Percentiles rank a stretch among this genome's conserved stretches.
phyloP scores from a whole-genome alignment of 2,797 vertebrate genomes.

The Sebastes vulpes region DNA sequence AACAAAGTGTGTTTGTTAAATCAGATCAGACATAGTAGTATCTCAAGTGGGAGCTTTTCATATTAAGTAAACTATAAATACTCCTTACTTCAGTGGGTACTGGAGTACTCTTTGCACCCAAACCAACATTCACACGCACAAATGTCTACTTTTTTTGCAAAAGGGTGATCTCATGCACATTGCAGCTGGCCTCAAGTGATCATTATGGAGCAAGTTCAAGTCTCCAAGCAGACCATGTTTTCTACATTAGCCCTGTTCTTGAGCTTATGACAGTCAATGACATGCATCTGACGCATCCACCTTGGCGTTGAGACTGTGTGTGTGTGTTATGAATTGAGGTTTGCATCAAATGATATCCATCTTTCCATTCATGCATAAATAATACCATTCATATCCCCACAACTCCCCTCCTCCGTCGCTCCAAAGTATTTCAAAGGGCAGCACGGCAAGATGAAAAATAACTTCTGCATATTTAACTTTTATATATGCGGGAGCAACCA shows the following conservation, averaged over 20 bases:
- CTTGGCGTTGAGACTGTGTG: slow-evolving; percentile 13
- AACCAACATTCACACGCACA: not conserved
- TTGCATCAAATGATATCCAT: not conserved
- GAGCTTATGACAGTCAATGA: slow-evolving; percentile 45
- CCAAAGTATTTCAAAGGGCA: not conserved
- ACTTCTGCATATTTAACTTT: not conserved
- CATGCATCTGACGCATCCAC: slow-evolving; percentile 49
- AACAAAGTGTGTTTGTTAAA: not conserved
- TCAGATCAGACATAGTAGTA: not conserved
- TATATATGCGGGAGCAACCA: not conserved
- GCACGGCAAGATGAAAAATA: not conserved
- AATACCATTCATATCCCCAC: not conserved
- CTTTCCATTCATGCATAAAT: not conserved
- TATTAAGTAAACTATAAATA: not conserved
- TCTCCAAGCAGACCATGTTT: slow-evolving; percentile 48
- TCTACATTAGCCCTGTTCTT: slow-evolving; percentile 58
- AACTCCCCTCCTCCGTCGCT: not conserved
- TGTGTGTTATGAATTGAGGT: not conserved
- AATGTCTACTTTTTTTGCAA: not conserved
- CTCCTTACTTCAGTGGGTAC: not conserved
- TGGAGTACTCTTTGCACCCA: not conserved
- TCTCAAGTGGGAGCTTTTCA: slow-evolving; percentile 2
- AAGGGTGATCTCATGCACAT: slow-evolving; percentile 70
- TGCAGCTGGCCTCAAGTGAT: slow-evolving; percentile 65
- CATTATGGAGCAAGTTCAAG: slow-evolving; percentile 37